A percentile compares a stretch with the other conserved stretches of the same genome.
These are phyloP conservation scores for Telmatochromis bifrenatus DNA, from an alignment of 2,113 vertebrate genomes.

Conservation along the genomic window DNA sequence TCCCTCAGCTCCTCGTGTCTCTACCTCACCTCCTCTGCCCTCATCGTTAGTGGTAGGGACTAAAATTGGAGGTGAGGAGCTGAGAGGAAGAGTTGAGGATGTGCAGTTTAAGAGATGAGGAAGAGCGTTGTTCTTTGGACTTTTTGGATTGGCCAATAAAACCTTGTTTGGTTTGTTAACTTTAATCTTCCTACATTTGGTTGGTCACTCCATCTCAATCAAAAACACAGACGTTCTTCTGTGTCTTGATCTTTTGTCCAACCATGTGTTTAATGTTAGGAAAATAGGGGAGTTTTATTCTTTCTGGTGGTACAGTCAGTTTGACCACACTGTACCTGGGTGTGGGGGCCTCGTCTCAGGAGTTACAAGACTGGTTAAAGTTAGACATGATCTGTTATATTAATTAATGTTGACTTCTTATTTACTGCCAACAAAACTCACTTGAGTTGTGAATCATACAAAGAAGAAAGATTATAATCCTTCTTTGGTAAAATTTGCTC, in stretches of 20 bases:
- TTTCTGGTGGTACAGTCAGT: rapidly evolving
- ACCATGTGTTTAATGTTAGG: slow-evolving; percentile 7
- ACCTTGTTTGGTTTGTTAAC: neutral
- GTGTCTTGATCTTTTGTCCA: neutral
- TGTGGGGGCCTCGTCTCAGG: neutral
- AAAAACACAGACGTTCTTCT: neutral
- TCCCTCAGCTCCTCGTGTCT: neutral
- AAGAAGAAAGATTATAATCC: neutral
- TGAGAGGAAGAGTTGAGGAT: neutral
- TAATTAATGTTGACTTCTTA: neutral
- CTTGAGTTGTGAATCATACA: neutral
- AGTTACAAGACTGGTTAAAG: neutral
- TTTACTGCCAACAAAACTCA: neutral
- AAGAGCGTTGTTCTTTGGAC: neutral
- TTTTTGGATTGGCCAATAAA: neutral
- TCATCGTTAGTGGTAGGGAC: rapidly evolving
- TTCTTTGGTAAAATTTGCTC: neutral
- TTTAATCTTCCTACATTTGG: neutral
- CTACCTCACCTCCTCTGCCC: neutral
- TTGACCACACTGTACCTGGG: neutral
- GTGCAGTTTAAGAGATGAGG: neutral
- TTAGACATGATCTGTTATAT: neutral
- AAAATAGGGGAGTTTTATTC: neutral
- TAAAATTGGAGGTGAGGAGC: neutral
- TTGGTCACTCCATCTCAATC: neutral